These are phyloP conservation scores for Amphipyra tragopoginis DNA, from an alignment of 2,888 invertebrate species.

Conservation along the genomic window DNA sequence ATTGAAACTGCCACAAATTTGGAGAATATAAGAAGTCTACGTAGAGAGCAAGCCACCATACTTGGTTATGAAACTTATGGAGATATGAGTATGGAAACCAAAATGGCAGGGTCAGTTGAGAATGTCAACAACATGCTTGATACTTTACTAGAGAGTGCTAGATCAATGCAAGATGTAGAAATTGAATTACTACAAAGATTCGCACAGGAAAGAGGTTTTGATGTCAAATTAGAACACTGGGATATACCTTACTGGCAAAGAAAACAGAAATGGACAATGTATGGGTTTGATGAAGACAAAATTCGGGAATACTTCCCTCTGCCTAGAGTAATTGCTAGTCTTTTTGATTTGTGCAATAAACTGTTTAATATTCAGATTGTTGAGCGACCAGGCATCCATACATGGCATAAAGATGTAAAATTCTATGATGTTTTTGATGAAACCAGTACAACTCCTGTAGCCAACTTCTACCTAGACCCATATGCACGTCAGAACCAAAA, in stretches of 20 bases:
- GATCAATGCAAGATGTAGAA: conserved; percentile 94
- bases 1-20: conserved; percentile 93
- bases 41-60: conserved; percentile 92
- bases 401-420: conserved; percentile 96
- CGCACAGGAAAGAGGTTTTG: conserved; percentile 93
- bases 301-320: conserved; percentile 95
- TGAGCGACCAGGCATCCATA: conserved; percentile 91
- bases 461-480: conserved; percentile 96
- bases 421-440: conserved; percentile 95
- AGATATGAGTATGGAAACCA: conserved; percentile 97
- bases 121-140: conserved; percentile 93
- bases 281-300: conserved; percentile 92
- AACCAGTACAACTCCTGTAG: conserved; percentile 91
- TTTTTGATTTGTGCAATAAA: conserved; percentile 93
- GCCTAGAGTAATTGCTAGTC: conserved; percentile 93
- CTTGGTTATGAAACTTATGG: conserved; percentile 95
- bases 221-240: conserved; percentile 93
- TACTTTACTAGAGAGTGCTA: conserved; percentile 91
- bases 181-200: conserved; percentile 92
- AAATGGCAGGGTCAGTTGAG: conserved; percentile 95
- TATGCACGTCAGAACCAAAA: conserved; percentile 93
- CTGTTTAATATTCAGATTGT: conserved; percentile 94
- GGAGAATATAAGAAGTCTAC: conserved; percentile 93
- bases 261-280: conserved; percentile 92
- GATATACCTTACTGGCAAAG: conserved; percentile 97